Evolutionary conservation across 2,888 invertebrate genomes (phyloP).

Genomic region (Galeopsomyia nigrocyanea): DNA sequence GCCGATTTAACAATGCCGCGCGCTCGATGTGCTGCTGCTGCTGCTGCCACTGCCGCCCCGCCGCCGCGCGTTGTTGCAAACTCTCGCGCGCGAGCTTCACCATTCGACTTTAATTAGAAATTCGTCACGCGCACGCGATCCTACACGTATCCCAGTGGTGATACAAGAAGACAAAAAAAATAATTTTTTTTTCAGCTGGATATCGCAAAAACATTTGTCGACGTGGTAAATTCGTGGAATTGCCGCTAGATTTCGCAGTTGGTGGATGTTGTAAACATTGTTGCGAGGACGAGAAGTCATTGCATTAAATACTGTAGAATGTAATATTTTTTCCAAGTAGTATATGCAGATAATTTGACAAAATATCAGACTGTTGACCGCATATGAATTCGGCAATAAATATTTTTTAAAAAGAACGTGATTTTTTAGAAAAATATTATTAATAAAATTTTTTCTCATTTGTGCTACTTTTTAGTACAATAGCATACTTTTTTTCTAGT

Average conservation of each 20-base stretch:
- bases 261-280: too few species aligned
- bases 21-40: conserved; percentile 18
- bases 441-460: too few species aligned
- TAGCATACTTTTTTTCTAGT: too few species aligned
- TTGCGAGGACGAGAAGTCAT: neutral
- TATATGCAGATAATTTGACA: too few species aligned
- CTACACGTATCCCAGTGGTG: too few species aligned
- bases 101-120: conserved; percentile 47
- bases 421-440: too few species aligned
- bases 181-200: neutral
- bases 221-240: neutral
- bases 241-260: conserved; percentile 6
- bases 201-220: conserved; percentile 4
- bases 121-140: conserved; percentile 40
- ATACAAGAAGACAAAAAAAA: conserved; percentile 10
- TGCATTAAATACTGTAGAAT: neutral
- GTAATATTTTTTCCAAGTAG: too few species aligned
- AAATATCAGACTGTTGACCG: too few species aligned
- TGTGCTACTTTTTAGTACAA: too few species aligned
- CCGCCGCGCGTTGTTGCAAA: neutral
- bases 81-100: conserved; percentile 13
- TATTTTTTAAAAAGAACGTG: too few species aligned
- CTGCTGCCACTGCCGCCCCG: neutral
- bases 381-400: too few species aligned
- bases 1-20: conserved; percentile 48